Evolutionary conservation across 1,140 invertebrate species (phyloP).

Genomic region (Cepaea nemoralis): DNA sequence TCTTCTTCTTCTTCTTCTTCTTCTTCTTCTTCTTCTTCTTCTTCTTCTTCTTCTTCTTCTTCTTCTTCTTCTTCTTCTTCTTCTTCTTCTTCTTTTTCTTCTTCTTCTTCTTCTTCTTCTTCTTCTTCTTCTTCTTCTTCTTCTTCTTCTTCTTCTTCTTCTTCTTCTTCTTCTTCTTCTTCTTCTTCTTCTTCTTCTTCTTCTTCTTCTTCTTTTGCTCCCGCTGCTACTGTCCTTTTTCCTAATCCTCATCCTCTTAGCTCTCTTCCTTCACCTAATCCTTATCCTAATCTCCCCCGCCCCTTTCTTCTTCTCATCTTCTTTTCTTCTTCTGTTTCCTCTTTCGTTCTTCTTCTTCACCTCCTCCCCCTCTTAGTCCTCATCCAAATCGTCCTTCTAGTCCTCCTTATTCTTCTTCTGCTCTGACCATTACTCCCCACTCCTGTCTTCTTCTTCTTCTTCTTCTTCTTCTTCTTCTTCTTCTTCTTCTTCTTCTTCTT

Average conservation of each 20-base stretch:
- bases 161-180: background rate
- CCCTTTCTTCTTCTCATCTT: no score
- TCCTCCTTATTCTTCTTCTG: no score
- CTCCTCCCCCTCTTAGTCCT: no score
- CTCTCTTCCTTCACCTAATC: no score
- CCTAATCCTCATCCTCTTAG: no score
- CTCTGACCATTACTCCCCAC: no score
- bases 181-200: background rate
- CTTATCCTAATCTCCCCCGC: no score
- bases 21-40: slow-evolving; percentile 1
- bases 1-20: slow-evolving; percentile 4
- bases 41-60: background rate
- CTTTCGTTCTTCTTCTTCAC: background rate
- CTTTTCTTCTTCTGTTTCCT: background rate
- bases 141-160: no score
- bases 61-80: slow-evolving; percentile 16
- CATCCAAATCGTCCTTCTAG: no score
- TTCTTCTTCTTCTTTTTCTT: background rate
- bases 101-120: background rate
- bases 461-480: no score
- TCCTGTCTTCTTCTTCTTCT: no score
- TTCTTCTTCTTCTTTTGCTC: background rate
- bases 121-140: no score
- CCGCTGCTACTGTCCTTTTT: background rate
- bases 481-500: background rate